Percentiles rank a stretch among this genome's conserved stretches.
Evolutionary conservation across 2,888 invertebrate species (phyloP).

Genomic region (Standfussiana lucernea): DNA sequence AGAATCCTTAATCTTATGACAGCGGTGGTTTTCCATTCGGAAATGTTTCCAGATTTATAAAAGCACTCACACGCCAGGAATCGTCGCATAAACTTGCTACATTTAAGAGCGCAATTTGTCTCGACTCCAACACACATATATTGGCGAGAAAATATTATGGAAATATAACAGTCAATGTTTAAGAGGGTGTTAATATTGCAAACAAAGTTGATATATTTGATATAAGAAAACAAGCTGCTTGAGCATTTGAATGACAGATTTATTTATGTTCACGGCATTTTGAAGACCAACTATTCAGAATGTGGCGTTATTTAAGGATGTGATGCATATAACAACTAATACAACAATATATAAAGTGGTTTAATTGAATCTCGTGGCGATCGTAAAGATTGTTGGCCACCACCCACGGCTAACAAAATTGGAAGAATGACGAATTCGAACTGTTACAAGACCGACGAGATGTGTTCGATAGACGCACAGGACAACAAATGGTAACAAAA

Average conservation of each 20-base stretch:
- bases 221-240: conserved; percentile 40
- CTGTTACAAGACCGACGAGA: conserved; percentile 41
- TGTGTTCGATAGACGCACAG: conserved; percentile 36
- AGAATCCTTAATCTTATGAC: conserved; percentile 59
- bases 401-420: conserved; percentile 82
- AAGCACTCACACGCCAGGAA: conserved; percentile 49
- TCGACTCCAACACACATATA: conserved; percentile 58
- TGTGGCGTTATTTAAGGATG: conserved; percentile 39
- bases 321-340: conserved; percentile 57
- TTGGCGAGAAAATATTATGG: conserved; percentile 58
- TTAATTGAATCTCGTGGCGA: conserved; percentile 73
- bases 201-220: conserved; percentile 54
- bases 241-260: conserved; percentile 51
- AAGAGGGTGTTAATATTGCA: conserved; percentile 51
- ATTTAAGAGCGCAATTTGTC: conserved; percentile 64
- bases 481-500: conserved; percentile 31
- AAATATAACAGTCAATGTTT: conserved; percentile 65
- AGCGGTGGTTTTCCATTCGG: conserved; percentile 58
- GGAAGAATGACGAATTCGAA: conserved; percentile 77
- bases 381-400: conserved; percentile 69
- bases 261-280: conserved; percentile 47
- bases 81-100: conserved; percentile 49
- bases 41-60: conserved; percentile 62
- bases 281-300: conserved; percentile 41
- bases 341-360: conserved; percentile 67